Evolutionary conservation across 2,888 invertebrate species (phyloP), one percentile per base, ranked within the genome.

Genomic region (Anagyrus pseudococci): DNA sequence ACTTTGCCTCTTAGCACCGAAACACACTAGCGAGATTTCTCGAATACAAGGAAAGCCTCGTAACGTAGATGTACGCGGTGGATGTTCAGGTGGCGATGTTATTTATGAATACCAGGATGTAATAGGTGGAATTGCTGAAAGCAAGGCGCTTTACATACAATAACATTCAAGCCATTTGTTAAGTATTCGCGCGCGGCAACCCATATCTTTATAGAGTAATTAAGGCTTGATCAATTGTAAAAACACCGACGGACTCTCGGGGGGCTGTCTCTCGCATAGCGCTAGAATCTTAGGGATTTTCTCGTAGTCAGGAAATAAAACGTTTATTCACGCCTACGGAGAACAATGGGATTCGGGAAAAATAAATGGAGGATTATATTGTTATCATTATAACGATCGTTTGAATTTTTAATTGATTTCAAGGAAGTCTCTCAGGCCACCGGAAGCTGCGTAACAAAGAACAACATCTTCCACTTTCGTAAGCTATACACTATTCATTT

Each of bases 351-450:
- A 67, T 60, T 59, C 29, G 63, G 60, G 63, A 49, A 60, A 63
- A 63, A 67, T 61, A 66, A 60, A 66, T 60, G 63, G 57, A 19
- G 63, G 63, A 63, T 63, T 63, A 7, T 29, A 63, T 58, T 55
- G 60, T 60, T 63, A 66, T 66, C 63, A 55, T 63, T 63, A 66
- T 63, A 63, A 63, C 48, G 63, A 66, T 66, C 63, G 41, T 63
- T 63, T 66, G 66, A 66, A 63, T 66, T 60, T 60, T 60, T 66
- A 66, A 66, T 66, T 66, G 66, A 66, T 66, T 66, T 60, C 54
- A 50, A 66, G 66, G 66, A 66, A 66, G 66, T 63, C 29, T 46
- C 58, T 46, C 53, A 44, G 52, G 56, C 40, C 41, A 50, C 41
- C 55, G 62, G 62, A 66, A 62, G 60, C 62, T 54, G 58, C 60